These are phyloP conservation scores for Anthopleura xanthogrammica DNA, from an alignment of 92 coral and sea anemone species.

Conservation along the genomic window DNA sequence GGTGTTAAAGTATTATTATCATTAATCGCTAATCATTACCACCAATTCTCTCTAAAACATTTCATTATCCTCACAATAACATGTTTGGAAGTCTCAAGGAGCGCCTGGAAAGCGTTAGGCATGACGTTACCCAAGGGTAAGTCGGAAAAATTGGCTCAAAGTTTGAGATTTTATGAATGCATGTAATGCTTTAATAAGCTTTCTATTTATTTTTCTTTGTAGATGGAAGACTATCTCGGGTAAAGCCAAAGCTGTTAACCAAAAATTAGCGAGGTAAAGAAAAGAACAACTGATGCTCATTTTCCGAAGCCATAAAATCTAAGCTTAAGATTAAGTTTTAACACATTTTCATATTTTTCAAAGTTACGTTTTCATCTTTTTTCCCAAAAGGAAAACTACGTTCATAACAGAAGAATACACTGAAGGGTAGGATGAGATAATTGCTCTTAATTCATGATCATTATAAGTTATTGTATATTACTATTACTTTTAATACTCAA, in stretches of 20 bases:
- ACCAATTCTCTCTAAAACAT: background rate
- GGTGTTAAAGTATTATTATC: background rate
- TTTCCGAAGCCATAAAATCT: background rate
- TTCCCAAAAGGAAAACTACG: slow-evolving; percentile 57
- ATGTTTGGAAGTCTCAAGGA: slow-evolving; percentile 69
- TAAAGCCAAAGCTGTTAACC: slow-evolving; percentile 94
- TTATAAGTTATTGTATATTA: background rate
- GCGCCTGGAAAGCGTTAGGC: slow-evolving; percentile 87
- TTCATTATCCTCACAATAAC: background rate
- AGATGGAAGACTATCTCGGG: slow-evolving; percentile 91
- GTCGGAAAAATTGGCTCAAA: background rate
- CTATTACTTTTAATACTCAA: background rate
- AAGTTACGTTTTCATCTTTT: background rate
- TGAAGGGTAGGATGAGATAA: slow-evolving; percentile 53
- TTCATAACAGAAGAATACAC: slow-evolving; percentile 76
- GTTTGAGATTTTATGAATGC: background rate
- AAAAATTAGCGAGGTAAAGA: slow-evolving; percentile 75
- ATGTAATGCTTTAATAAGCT: background rate
- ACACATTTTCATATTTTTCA: background rate
- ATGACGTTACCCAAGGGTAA: slow-evolving; percentile 94
- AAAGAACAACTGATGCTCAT: background rate
- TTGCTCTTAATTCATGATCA: background rate
- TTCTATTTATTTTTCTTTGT: slow-evolving; percentile 2
- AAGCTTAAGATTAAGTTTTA: background rate
- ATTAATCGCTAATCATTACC: background rate